A percentile compares a stretch with the other conserved stretches of the same genome.
Conservation (phyloP, 1,140 invertebrate species). For the Melitaea cinxia region DNA sequence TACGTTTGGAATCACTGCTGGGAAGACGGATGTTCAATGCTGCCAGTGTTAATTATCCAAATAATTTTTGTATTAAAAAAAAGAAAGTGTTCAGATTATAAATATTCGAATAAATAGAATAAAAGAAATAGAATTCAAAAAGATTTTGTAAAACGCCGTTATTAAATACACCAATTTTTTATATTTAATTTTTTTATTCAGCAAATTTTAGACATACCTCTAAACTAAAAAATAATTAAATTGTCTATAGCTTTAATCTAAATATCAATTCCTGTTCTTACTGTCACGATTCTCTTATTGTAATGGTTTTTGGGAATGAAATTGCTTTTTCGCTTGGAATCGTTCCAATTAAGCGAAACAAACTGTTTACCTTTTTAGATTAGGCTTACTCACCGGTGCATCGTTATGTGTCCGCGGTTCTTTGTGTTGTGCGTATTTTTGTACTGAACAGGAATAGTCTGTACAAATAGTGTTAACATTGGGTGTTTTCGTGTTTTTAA, state of each 20-base stretch:
- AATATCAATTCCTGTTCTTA: slow-evolving; percentile 29
- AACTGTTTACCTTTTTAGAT: slow-evolving; percentile 31
- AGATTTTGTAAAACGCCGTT: no score
- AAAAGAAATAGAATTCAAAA: no score
- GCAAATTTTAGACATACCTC: background rate
- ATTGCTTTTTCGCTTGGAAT: slow-evolving; percentile 47
- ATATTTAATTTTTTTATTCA: no score
- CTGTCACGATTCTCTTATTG: slow-evolving; percentile 35
- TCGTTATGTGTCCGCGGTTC: slow-evolving; percentile 34
- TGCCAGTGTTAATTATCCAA: no score
- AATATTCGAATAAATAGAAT: no score
- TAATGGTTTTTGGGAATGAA: slow-evolving; percentile 26
- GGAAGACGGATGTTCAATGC: no score
- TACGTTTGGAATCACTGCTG: no score
- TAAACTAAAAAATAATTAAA: slow-evolving; percentile 10
- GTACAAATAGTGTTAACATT: slow-evolving; percentile 18
- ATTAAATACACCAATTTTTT: no score
- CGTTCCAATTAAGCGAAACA: slow-evolving; percentile 49
- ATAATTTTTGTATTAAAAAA: no score
- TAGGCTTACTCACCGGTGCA: slow-evolving; percentile 26
- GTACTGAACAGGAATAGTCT: slow-evolving; percentile 9
- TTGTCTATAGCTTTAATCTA: slow-evolving; percentile 11
- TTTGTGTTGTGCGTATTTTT: slow-evolving; percentile 52
- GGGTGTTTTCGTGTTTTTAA: slow-evolving; percentile 7
- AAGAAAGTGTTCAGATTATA: no score